These are phyloP conservation scores for Pteronotus mesoamericanus DNA, from an alignment of 2,797 vertebrate species.

Conservation along the genomic window DNA sequence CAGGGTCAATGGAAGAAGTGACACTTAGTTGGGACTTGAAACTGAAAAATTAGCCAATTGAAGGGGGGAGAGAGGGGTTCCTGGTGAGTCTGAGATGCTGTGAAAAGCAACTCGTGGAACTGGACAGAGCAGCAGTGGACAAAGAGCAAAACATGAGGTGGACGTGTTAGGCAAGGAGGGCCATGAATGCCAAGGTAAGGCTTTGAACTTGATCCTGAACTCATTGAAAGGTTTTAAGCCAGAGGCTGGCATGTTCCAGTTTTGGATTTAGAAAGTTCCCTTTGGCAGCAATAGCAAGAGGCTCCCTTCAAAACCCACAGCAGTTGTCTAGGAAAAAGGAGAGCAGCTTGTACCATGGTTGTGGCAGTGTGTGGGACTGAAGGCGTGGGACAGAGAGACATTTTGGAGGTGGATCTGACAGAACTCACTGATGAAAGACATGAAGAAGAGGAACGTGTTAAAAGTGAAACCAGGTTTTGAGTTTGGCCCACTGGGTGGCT, in stretches of 20 bases:
- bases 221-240: neutral
- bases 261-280: neutral
- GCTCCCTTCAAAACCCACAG: neutral
- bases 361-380: neutral
- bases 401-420: neutral
- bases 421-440: neutral
- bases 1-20: neutral
- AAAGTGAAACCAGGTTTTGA: neutral
- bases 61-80: neutral
- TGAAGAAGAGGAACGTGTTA: neutral
- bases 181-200: neutral
- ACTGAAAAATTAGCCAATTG: neutral
- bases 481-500: neutral
- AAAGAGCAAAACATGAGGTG: neutral
- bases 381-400: neutral
- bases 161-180: neutral
- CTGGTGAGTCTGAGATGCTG: neutral
- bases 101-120: neutral
- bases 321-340: neutral
- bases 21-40: neutral
- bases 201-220: neutral
- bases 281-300: neutral
- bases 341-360: neutral
- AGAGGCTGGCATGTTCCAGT: neutral
- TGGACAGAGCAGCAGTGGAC: neutral